Evolutionary conservation across 2,888 invertebrate species (phyloP).

Genomic region (Calameuta pallipes): DNA sequence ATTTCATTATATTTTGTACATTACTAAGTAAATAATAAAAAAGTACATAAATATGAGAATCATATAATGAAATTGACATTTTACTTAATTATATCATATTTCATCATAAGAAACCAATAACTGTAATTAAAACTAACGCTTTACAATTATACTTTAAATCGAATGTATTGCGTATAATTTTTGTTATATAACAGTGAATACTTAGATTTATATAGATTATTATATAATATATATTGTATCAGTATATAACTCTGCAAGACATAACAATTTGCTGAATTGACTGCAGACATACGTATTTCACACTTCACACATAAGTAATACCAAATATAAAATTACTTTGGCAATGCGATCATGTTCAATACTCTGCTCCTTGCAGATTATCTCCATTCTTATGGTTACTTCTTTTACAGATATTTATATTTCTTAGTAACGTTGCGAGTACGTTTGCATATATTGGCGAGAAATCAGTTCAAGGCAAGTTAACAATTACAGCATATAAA

Average conservation of each 20-base stretch:
- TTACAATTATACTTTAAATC: background rate
- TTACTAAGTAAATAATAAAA: slow-evolving; percentile 17
- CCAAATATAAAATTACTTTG: background rate
- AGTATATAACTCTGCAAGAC: background rate
- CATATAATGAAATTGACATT: background rate
- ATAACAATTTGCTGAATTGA: background rate
- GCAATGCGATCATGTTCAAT: background rate
- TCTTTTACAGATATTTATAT: background rate
- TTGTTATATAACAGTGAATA: background rate
- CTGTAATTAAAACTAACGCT: background rate
- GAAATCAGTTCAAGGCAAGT: background rate
- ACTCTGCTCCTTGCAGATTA: background rate
- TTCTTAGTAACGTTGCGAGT: background rate
- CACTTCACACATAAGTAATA: background rate
- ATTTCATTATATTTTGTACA: slow-evolving; percentile 17
- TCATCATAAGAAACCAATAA: background rate
- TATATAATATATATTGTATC: background rate
- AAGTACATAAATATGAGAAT: slow-evolving; percentile 15
- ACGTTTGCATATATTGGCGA: background rate
- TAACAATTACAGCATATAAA: background rate
- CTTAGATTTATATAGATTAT: background rate
- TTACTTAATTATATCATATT: background rate
- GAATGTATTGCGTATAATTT: background rate
- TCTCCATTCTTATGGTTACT: background rate
- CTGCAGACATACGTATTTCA: background rate